These are phyloP conservation scores for Amphipyra berbera DNA, from an alignment of 2,888 invertebrate species.

Conservation along the genomic window DNA sequence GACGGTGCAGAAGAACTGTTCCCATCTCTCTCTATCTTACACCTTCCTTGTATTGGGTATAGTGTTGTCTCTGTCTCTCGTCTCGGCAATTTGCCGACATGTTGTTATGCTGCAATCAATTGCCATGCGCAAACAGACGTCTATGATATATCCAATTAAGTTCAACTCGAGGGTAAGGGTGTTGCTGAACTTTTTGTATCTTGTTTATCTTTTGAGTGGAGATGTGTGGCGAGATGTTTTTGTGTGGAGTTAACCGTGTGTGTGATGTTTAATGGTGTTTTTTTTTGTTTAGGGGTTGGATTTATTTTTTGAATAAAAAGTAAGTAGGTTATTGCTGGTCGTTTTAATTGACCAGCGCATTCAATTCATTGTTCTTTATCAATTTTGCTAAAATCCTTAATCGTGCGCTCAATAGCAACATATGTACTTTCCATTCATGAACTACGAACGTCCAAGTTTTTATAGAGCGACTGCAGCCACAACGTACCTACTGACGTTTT, in stretches of 20 bases:
- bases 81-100: constrained; percentile 86
- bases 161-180: constrained; percentile 66
- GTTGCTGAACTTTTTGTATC: constrained; percentile 67
- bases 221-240: constrained; percentile 14
- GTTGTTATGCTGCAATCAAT: constrained; percentile 90
- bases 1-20: constrained; percentile 31
- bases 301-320: no score
- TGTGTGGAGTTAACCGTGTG: constrained; percentile 3
- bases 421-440: no score
- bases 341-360: no score
- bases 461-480: no score
- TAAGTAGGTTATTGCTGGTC: no score
- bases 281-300: no score
- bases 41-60: constrained; percentile 4
- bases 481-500: no score
- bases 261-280: background rate
- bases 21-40: constrained; percentile 61
- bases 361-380: no score
- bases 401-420: no score
- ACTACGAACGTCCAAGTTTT: no score
- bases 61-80: constrained; percentile 69
- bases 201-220: constrained; percentile 25
- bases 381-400: no score
- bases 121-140: constrained; percentile 90
- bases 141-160: constrained; percentile 90